phyloP scores from a whole-genome alignment of 2,113 vertebrate genomes.

The Leucosticte australis region DNA sequence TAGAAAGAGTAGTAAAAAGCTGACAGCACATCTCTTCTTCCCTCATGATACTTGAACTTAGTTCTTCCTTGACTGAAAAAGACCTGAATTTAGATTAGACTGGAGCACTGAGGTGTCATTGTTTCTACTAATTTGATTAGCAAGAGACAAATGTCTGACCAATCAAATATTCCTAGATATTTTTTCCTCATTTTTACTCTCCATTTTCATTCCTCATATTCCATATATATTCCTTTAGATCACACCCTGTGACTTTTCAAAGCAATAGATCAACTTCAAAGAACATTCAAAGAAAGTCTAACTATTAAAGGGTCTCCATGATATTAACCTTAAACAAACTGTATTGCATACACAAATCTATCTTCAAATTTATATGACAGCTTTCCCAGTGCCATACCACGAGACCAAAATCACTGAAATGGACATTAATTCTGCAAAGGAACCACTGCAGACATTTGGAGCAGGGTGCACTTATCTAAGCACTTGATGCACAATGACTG shows the following conservation, averaged over 20 bases:
- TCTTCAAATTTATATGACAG: not conserved
- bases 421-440: not conserved
- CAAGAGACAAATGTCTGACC: not conserved
- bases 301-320: not conserved
- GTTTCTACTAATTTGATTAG: not conserved
- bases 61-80: not conserved
- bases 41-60: not conserved
- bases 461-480: not conserved
- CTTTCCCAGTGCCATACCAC: not conserved
- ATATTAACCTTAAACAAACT: not conserved
- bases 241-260: not conserved
- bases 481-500: accelerated
- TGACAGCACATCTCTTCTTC: not conserved
- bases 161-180: not conserved
- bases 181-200: not conserved
- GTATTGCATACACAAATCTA: not conserved
- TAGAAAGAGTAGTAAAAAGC: not conserved
- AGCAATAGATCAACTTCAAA: not conserved
- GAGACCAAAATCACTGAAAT: not conserved
- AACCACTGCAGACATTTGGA: not conserved
- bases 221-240: not conserved
- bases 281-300: not conserved
- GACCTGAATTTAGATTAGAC: not conserved
- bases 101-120: not conserved
- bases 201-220: not conserved